phyloP scores from a whole-genome alignment of 2,797 vertebrate species.

The Leucoraja ocellata region DNA sequence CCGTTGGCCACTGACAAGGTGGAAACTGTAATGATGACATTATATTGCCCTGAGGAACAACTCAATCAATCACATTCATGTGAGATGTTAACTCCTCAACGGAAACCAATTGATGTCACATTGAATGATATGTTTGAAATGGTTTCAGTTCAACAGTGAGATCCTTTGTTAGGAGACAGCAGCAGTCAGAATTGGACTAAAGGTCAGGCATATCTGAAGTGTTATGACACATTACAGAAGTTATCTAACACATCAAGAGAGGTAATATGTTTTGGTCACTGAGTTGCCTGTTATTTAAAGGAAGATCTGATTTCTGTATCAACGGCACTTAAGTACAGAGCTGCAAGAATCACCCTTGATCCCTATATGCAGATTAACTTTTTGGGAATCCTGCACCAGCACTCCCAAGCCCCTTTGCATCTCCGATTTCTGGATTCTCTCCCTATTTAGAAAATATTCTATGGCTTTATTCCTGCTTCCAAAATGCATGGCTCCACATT shows the following conservation, averaged over 20 bases:
- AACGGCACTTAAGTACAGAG: background rate
- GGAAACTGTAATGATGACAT: slow-evolving; percentile 9
- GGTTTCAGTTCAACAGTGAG: background rate
- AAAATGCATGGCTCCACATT: too few relatives aligned
- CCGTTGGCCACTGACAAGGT: background rate
- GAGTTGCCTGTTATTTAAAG: background rate
- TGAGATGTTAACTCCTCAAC: slow-evolving; percentile 4
- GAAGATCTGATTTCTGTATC: background rate
- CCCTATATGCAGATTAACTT: too few relatives aligned
- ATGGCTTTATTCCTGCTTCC: too few relatives aligned
- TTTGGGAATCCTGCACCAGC: too few relatives aligned
- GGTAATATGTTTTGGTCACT: background rate
- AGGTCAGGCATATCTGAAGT: slow-evolving; percentile 25
- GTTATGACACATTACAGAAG: background rate
- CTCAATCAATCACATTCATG: slow-evolving; percentile 12
- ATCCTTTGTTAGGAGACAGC: background rate
- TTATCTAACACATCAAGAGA: background rate
- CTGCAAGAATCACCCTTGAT: background rate
- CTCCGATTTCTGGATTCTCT: too few relatives aligned
- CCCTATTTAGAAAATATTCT: too few relatives aligned
- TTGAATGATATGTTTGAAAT: slow-evolving; percentile 21
- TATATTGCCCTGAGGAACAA: background rate
- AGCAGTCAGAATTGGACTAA: background rate
- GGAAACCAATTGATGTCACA: slow-evolving; percentile 6
- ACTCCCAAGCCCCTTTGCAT: too few relatives aligned